These are phyloP conservation scores for Aramus guarauna DNA, from an alignment of 2,113 vertebrate species.

Conservation along the genomic window DNA sequence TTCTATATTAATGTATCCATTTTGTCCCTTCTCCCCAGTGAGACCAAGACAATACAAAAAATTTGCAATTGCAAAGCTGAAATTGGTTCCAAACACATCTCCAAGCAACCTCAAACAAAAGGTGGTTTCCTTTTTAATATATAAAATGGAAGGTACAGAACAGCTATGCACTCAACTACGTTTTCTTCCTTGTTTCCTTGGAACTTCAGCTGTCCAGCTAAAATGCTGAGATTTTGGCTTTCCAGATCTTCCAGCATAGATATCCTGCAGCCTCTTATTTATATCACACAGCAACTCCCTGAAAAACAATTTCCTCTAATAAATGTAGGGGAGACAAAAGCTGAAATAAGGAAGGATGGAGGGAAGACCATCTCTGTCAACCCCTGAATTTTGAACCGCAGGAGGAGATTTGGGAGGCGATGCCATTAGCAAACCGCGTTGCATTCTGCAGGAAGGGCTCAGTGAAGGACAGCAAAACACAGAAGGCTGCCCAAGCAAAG, in stretches of 20 bases:
- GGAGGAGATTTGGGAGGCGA: not conserved
- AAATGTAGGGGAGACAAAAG: accelerated
- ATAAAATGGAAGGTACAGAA: not conserved
- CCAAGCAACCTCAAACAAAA: not conserved
- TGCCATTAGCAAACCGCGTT: not conserved
- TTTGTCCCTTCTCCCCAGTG: not conserved
- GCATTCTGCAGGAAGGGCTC: not conserved
- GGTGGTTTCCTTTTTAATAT: not conserved
- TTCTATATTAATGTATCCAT: accelerated
- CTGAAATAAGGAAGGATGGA: not conserved
- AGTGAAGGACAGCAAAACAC: not conserved
- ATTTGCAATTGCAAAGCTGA: not conserved
- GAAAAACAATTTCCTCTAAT: not conserved
- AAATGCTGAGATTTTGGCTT: not conserved
- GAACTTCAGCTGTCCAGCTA: not conserved
- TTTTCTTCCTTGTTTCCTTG: not conserved
- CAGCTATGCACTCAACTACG: accelerated
- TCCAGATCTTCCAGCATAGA: not conserved
- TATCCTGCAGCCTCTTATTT: not conserved
- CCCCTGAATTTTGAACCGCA: not conserved
- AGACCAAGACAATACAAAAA: not conserved
- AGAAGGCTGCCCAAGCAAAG: not conserved
- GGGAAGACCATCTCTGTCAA: not conserved
- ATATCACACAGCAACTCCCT: not conserved
- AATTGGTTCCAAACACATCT: not conserved